Evolutionary conservation across 1,140 invertebrate species (phyloP), one percentile per base, ranked within the genome.

Genomic region (Drosophila yakuba): DNA sequence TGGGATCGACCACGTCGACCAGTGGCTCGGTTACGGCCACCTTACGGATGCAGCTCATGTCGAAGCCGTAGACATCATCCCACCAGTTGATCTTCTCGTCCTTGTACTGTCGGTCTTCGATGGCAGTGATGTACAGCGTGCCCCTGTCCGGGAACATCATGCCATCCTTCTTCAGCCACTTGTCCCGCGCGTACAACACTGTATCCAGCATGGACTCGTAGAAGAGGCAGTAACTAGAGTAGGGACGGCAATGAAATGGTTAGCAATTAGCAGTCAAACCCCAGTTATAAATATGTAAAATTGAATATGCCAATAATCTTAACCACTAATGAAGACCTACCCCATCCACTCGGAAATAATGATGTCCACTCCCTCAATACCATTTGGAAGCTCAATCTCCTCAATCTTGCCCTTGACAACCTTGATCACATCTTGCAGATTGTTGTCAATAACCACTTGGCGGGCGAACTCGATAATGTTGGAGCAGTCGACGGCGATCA

Each of bases 301-400:
- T 32, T 0, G 1, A 32, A 32, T 25, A 25, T 25, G 25, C 25
- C 25, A 25, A 25, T 25, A 32, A 32, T 1, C 32, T 32, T 32
- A 7, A 43, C 7, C 4, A 5, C 17, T 2, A 4, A 17, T n/a
- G 2, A 0, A 36, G 35, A 72, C 85, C 28, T 94, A 95, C 50
- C 99, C 99, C 99, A 99, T 99, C 99, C 99, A 99, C 93, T 99
- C 99, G 1, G 98, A 99, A 82, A 99, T 99, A 73, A 99, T 99
- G 35, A 99, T 99, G 91, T 99, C 99, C 20, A 99, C 98, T 82
- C 96, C 95, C 15, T 97, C 95, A 64, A 97, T 95, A 11, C 95
- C 95, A 80, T 95, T 93, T 1, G 96, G 96, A 38, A 97, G 86
- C 51, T 94, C 94, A 32, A 97, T 95, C 92, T 97, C 96, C 90